phyloP scores from a whole-genome alignment of 2,888 invertebrate genomes.

The Drosophila acutilabella region DNA sequence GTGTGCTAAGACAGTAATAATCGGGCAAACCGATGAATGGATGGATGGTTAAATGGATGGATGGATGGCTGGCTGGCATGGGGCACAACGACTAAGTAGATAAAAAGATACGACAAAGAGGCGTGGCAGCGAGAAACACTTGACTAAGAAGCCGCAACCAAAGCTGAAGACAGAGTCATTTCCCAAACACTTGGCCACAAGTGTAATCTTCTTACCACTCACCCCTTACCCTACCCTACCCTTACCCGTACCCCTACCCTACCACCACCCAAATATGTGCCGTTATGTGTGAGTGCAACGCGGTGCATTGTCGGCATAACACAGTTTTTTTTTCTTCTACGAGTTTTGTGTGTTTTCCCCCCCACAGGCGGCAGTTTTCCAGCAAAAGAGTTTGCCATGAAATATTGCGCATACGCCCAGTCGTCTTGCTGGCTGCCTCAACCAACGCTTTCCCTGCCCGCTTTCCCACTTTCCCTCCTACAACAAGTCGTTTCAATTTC shows the following conservation, averaged over 20 bases:
- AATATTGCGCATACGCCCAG: slow-evolving; percentile 76
- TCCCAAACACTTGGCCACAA: slow-evolving; percentile 66
- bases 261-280: neutral
- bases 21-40: slow-evolving; percentile 38
- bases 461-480: slow-evolving; percentile 54
- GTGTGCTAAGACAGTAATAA: slow-evolving; percentile 53
- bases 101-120: slow-evolving; percentile 68
- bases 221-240: neutral
- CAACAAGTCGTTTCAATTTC: slow-evolving; percentile 53
- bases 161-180: slow-evolving; percentile 42
- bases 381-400: slow-evolving; percentile 24
- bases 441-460: slow-evolving; percentile 2
- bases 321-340: slow-evolving; percentile 56
- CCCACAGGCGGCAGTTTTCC: slow-evolving; percentile 26
- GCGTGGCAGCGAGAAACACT: slow-evolving; percentile 56
- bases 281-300: slow-evolving; percentile 56
- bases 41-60: slow-evolving; percentile 4
- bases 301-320: slow-evolving; percentile 76
- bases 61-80: slow-evolving; percentile 4
- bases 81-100: slow-evolving; percentile 53
- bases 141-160: slow-evolving; percentile 51
- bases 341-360: slow-evolving; percentile 3
- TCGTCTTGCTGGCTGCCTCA: slow-evolving; percentile 39
- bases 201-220: slow-evolving; percentile 31
- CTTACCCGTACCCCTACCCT: neutral